phyloP scores from a whole-genome alignment of 53 echinoderm and acorn worm species.

The Echinometra lucunter region DNA sequence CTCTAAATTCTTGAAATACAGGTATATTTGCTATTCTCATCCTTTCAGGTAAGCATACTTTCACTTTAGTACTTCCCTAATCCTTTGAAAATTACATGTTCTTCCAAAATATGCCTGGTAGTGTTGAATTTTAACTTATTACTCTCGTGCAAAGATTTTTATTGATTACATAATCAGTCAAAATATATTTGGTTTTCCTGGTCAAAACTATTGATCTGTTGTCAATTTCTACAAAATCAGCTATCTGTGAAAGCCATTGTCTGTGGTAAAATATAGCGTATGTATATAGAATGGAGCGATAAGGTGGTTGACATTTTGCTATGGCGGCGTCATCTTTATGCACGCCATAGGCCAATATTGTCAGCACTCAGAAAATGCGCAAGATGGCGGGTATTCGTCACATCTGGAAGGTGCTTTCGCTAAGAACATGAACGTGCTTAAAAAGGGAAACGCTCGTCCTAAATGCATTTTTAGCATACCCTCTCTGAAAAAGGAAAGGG shows the following conservation, averaged over 20 bases:
- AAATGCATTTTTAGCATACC: not conserved
- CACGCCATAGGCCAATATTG: constrained; percentile 13
- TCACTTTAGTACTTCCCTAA: not conserved
- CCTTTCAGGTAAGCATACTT: not conserved
- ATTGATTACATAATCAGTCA: not conserved
- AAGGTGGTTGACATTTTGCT: not conserved
- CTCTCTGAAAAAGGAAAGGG: not conserved
- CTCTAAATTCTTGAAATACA: not conserved
- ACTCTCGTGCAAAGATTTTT: not conserved
- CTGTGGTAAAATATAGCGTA: not conserved
- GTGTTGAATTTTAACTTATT: not conserved
- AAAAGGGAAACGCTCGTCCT: not conserved
- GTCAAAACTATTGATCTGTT: not conserved
- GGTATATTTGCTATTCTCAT: not conserved
- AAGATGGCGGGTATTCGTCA: constrained; percentile 10
- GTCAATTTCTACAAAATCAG: not conserved
- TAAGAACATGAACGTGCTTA: not conserved
- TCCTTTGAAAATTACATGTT: not conserved
- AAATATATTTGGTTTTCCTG: not conserved
- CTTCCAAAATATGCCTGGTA: not conserved
- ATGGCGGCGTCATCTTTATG: constrained; percentile 7
- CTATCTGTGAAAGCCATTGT: not conserved
- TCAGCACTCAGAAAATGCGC: not conserved
- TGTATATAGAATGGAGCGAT: not conserved
- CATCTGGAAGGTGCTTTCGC: not conserved